phyloP scores from a whole-genome alignment of 2,888 invertebrate species.

The Brenthis ino region DNA sequence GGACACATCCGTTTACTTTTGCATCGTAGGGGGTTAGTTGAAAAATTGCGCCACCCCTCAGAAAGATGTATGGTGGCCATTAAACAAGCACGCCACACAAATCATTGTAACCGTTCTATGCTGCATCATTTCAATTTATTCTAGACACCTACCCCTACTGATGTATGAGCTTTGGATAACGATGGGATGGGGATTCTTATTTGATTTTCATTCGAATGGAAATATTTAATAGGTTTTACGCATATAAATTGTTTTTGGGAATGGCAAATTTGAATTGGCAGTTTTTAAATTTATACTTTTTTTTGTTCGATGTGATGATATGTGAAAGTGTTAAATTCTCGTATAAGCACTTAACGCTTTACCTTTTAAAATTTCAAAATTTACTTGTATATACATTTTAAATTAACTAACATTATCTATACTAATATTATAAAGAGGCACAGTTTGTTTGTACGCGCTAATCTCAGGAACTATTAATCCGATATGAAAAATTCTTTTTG shows the following conservation, averaged over 20 bases:
- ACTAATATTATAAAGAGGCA: no score
- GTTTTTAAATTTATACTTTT: no score
- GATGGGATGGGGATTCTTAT: slow-evolving; percentile 13
- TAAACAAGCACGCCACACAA: slow-evolving; percentile 54
- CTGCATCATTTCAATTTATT: slow-evolving; percentile 50
- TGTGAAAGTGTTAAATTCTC: no score
- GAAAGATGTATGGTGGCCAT: slow-evolving; percentile 50
- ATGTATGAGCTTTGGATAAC: slow-evolving; percentile 24
- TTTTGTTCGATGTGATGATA: no score
- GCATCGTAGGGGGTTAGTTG: slow-evolving; percentile 40
- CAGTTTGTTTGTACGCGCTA: no score
- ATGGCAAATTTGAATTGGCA: neutral
- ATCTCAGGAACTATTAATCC: no score
- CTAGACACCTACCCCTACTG: slow-evolving; percentile 38
- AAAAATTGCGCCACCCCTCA: slow-evolving; percentile 49
- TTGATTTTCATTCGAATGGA: slow-evolving; percentile 4
- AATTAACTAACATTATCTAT: no score
- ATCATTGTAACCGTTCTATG: slow-evolving; percentile 46
- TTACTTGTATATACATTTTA: no score
- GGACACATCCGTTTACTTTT: slow-evolving; percentile 37
- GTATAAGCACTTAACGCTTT: no score
- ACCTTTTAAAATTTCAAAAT: no score
- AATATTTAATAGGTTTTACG: neutral
- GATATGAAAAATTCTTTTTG: no score
- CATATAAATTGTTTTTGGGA: neutral